Evolutionary conservation across 2,113 vertebrate species (phyloP), one percentile per base, ranked within the genome.

Genomic region (Oplegnathus fasciatus): DNA sequence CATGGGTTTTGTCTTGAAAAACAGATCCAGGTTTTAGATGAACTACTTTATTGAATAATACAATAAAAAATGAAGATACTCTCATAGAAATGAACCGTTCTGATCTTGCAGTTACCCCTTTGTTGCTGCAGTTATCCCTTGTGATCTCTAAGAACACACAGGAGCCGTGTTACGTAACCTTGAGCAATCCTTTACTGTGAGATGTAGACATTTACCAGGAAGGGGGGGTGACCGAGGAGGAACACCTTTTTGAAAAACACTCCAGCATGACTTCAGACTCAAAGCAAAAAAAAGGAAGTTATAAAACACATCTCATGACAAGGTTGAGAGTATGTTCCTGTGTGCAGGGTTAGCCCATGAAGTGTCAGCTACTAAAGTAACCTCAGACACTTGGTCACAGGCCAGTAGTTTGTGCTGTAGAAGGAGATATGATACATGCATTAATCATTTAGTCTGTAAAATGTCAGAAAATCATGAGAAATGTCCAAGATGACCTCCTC

Each of bases 271-370:
- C 46, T 32, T 75, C 78, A 86, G 57, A 69, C 64, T 54, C 1
- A 15, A 52, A 66, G 28, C 42, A 8, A 14, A 65, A 78, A 83
- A 2, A 48, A 20, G 58, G 64, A 75, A 77, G 83, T 74, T 88
- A 0, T 22, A 55, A 91, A 83, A 75, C 78, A 2, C 4, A 3
- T 71, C 72, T 64, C 46, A 37, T 78, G 84, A 86, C 68, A 5
- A 40, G 46, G 28, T 44, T 68, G 18, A 30, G 22, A 0, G 13
- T 55, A 10, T 40, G 57, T 69, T 65, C 10, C 0, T 14, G 44
- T 57, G 57, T 60, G 44, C 22, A 34, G 48, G 14, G 34, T 77
- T 42, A 6, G 17, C 32, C 18, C 22, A 14, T 2, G 1, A 22
- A 7, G 1, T 48, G 37, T 44, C 14, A 37, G 0, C n/a, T 9